Conservation (phyloP, 2,888 invertebrate species). For the Limenitis camilla region DNA sequence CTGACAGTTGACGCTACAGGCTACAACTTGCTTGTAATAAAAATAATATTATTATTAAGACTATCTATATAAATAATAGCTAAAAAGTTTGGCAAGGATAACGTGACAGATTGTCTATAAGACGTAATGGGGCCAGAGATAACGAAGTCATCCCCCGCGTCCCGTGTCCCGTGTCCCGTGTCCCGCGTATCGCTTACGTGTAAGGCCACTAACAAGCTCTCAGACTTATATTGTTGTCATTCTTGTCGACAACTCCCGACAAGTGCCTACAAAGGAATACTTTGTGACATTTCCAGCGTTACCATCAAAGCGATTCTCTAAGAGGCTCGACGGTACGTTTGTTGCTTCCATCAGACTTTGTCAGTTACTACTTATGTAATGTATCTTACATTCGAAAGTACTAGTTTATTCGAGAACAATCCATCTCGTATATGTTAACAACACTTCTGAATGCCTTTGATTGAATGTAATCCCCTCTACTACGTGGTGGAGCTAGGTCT, state of each 20-base stretch:
- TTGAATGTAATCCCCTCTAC: no score
- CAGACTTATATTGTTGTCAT: conserved; percentile 5
- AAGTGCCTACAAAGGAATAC: conserved; percentile 7
- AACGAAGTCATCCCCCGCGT: neutral
- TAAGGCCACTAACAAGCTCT: conserved; percentile 4
- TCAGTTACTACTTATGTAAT: neutral
- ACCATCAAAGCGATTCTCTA: conserved; percentile 2
- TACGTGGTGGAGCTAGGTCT: no score
- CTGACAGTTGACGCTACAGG: no score
- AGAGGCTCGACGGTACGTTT: neutral
- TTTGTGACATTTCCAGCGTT: conserved; percentile 3
- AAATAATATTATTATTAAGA: no score
- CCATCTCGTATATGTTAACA: no score
- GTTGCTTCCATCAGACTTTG: neutral
- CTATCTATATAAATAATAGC: no score
- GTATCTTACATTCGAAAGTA: neutral
- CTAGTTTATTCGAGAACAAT: no score
- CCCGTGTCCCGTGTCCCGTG: neutral
- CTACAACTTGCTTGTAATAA: no score
- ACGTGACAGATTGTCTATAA: conserved; percentile 2
- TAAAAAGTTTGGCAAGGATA: neutral
- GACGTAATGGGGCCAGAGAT: conserved; percentile 7
- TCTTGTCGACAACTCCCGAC: conserved; percentile 3
- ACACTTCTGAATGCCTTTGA: no score
- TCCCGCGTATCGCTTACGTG: neutral